phyloP scores from a whole-genome alignment of 2,797 vertebrate genomes.

The Sciaenops ocellatus region DNA sequence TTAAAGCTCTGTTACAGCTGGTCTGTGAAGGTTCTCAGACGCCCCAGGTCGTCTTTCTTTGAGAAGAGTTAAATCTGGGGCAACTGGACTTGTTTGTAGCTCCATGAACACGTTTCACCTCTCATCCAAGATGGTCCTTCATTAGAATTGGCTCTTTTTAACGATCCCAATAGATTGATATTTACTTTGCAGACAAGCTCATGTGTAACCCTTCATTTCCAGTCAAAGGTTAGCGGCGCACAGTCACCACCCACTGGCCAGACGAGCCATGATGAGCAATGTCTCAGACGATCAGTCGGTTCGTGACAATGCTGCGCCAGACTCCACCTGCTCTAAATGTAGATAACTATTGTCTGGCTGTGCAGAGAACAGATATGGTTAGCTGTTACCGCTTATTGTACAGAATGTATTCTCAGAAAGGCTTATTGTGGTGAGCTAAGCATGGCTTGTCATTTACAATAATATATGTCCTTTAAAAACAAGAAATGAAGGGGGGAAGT shows the following conservation, averaged over 20 bases:
- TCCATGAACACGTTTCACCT: too few relatives aligned
- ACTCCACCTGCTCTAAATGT: constrained; percentile 52
- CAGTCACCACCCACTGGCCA: constrained; percentile 47
- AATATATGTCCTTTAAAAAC: constrained; percentile 10
- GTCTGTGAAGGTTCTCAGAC: too few relatives aligned
- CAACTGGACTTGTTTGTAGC: too few relatives aligned
- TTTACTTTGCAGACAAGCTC: constrained; percentile 3
- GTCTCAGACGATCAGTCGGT: constrained; percentile 52
- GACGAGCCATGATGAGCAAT: constrained; percentile 59
- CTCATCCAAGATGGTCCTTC: too few relatives aligned
- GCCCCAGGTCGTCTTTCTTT: too few relatives aligned
- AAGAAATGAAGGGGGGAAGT: constrained; percentile 19
- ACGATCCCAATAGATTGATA: background rate
- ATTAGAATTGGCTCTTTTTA: background rate
- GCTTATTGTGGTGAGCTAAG: background rate
- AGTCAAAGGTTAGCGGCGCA: constrained; percentile 20
- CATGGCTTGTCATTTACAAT: background rate
- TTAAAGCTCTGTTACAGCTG: background rate
- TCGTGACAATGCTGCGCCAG: constrained; percentile 37
- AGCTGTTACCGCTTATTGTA: constrained; percentile 1
- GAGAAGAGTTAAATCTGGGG: too few relatives aligned
- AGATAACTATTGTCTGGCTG: constrained; percentile 49
- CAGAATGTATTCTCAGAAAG: constrained; percentile 4
- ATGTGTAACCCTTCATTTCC: constrained; percentile 18
- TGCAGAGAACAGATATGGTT: constrained; percentile 16